phyloP scores from a whole-genome alignment of 2,888 invertebrate genomes.

The Sceliomorpha sp. region DNA sequence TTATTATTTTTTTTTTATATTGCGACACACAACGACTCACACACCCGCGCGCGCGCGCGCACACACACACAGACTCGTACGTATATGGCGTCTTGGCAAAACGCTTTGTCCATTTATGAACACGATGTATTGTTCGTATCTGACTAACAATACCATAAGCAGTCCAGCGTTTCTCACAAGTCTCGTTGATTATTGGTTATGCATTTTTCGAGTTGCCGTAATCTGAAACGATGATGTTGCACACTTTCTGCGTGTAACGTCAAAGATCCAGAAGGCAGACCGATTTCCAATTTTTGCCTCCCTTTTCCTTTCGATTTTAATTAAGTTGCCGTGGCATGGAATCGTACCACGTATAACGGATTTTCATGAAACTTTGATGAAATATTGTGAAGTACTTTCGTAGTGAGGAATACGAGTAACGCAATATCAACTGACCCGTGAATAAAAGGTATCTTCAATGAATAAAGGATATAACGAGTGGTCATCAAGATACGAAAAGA shows the following conservation, averaged over 20 bases:
- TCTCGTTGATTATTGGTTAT: slow-evolving; percentile 43
- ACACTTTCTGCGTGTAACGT: slow-evolving; percentile 45
- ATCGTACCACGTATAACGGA: slow-evolving; percentile 51
- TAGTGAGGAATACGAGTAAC: slow-evolving; percentile 41
- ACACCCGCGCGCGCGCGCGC: too few relatives aligned
- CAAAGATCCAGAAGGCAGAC: slow-evolving; percentile 29
- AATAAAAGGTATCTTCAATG: slow-evolving; percentile 47
- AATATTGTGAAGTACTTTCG: slow-evolving; percentile 49
- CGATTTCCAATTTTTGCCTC: too few relatives aligned
- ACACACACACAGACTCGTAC: slow-evolving; percentile 5
- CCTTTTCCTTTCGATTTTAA: slow-evolving; percentile 48
- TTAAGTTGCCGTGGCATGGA: slow-evolving; percentile 46
- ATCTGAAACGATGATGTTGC: slow-evolving; percentile 50
- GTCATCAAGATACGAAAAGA: slow-evolving; percentile 53
- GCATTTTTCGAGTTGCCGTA: slow-evolving; percentile 43
- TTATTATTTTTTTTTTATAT: slow-evolving; percentile 6
- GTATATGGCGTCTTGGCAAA: slow-evolving; percentile 3
- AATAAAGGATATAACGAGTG: slow-evolving; percentile 53
- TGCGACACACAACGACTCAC: too few relatives aligned
- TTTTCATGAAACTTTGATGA: slow-evolving; percentile 54
- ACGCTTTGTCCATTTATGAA: slow-evolving; percentile 30
- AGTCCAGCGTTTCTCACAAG: slow-evolving; percentile 39
- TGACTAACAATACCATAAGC: slow-evolving; percentile 24
- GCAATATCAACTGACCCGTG: slow-evolving; percentile 49
- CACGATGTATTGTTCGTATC: slow-evolving; percentile 26